phyloP scores from a whole-genome alignment of 2,797 vertebrate species.

The Rhodeus uyekii region DNA sequence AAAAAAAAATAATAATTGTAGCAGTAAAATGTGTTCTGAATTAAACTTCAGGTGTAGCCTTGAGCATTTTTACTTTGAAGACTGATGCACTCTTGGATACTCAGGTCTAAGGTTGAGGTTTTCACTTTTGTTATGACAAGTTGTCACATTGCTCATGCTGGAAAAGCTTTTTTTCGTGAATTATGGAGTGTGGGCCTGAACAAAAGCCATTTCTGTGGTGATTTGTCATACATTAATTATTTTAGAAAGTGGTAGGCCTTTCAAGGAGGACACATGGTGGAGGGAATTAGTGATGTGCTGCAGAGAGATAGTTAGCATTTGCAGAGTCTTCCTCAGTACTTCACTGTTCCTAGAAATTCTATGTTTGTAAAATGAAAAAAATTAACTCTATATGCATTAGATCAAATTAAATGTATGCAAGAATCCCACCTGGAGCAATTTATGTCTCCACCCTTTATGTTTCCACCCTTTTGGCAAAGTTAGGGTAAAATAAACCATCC shows the following conservation, averaged over 20 bases:
- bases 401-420: background rate
- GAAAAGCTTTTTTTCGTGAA: conserved; percentile 52
- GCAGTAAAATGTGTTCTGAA: background rate
- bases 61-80: background rate
- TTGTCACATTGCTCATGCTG: conserved; percentile 43
- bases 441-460: too few relatives aligned
- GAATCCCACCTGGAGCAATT: background rate
- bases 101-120: conserved; percentile 19
- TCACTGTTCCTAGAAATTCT: background rate
- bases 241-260: conserved; percentile 35
- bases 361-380: background rate
- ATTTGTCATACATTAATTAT: conserved; percentile 56
- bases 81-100: conserved; percentile 1
- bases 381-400: background rate
- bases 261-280: conserved; percentile 22
- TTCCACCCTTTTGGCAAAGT: background rate
- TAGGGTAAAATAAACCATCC: background rate
- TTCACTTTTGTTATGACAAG: conserved; percentile 48
- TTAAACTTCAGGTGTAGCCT: background rate
- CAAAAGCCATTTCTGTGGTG: conserved; percentile 50
- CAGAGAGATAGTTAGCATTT: background rate
- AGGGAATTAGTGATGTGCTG: background rate
- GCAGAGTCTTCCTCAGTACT: background rate
- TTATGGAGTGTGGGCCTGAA: conserved; percentile 52
- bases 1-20: background rate